A percentile compares a stretch with the other conserved stretches of the same genome.
Conservation (phyloP, 2,888 invertebrate genomes). For the Sussaba pulchella region DNA sequence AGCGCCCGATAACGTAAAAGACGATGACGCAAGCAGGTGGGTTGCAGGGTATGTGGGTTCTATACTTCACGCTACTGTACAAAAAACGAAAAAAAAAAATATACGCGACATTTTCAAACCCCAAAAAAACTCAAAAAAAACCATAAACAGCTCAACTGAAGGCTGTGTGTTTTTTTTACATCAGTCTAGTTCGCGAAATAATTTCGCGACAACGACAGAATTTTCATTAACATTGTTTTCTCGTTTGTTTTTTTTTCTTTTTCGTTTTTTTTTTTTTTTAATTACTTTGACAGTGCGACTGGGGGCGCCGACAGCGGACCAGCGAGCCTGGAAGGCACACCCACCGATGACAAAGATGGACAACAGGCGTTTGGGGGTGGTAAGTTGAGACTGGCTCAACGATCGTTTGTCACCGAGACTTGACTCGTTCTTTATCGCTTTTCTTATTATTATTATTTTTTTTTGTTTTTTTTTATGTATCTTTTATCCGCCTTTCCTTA, state of each 20-base stretch:
- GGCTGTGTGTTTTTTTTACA: constrained; percentile 14
- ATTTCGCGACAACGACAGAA: constrained; percentile 34
- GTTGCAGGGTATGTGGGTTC: constrained; percentile 78
- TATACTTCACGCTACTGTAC: constrained; percentile 72
- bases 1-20: constrained; percentile 85
- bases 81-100: constrained; percentile 19
- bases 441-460: constrained; percentile 5
- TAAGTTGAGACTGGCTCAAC: constrained; percentile 82
- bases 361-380: constrained; percentile 89
- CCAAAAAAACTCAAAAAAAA: constrained; percentile 22
- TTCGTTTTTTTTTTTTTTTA: constrained; percentile 41
- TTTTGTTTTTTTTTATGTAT: neutral
- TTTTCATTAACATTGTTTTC: constrained; percentile 37
- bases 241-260: too few species aligned
- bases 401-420: neutral
- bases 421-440: neutral
- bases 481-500: neutral
- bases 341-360: constrained; percentile 92
- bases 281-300: constrained; percentile 89
- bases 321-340: constrained; percentile 91
- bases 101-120: too few species aligned
- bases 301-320: constrained; percentile 96
- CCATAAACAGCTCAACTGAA: constrained; percentile 13
- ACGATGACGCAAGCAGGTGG: constrained; percentile 92
- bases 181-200: constrained; percentile 46